phyloP scores from a whole-genome alignment of 2,888 invertebrate genomes.

The Emmelina monodactyla region DNA sequence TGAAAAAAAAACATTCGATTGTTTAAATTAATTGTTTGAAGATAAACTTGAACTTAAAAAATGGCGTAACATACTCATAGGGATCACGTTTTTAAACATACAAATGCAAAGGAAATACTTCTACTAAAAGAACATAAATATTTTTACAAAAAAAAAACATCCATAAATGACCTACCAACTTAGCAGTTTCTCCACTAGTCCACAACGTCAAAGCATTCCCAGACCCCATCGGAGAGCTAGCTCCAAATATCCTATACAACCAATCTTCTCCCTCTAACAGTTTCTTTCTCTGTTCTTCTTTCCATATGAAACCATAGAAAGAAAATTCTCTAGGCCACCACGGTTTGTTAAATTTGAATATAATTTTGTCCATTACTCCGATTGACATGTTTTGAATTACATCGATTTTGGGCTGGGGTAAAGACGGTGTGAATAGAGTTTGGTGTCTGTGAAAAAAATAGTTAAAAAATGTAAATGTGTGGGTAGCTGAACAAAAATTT shows the following conservation, averaged over 20 bases:
- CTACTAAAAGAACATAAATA: no score
- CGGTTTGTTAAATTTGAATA: slow-evolving; percentile 64
- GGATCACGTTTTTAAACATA: no score
- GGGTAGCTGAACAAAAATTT: background rate
- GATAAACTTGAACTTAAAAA: no score
- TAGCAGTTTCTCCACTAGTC: slow-evolving; percentile 19
- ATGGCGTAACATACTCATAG: no score
- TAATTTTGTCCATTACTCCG: slow-evolving; percentile 73
- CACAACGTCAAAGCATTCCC: slow-evolving; percentile 19
- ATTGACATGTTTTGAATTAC: slow-evolving; percentile 67
- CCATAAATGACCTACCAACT: slow-evolving; percentile 19
- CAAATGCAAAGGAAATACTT: background rate
- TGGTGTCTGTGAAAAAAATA: slow-evolving; percentile 10
- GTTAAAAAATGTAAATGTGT: background rate
- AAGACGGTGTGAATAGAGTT: slow-evolving; percentile 57
- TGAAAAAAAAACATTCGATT: no score
- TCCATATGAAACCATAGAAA: slow-evolving; percentile 17
- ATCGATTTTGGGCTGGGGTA: slow-evolving; percentile 40
- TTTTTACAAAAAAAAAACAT: background rate
- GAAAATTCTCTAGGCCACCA: slow-evolving; percentile 65
- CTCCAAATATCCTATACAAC: slow-evolving; percentile 19
- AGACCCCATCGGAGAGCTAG: slow-evolving; percentile 16
- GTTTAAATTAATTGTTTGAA: no score
- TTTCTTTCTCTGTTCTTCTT: slow-evolving; percentile 14
- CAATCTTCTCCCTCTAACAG: slow-evolving; percentile 16